Base-by-base conservation (phyloP, 2,888 invertebrate genomes). In the Bellardia bayeri region DNA sequence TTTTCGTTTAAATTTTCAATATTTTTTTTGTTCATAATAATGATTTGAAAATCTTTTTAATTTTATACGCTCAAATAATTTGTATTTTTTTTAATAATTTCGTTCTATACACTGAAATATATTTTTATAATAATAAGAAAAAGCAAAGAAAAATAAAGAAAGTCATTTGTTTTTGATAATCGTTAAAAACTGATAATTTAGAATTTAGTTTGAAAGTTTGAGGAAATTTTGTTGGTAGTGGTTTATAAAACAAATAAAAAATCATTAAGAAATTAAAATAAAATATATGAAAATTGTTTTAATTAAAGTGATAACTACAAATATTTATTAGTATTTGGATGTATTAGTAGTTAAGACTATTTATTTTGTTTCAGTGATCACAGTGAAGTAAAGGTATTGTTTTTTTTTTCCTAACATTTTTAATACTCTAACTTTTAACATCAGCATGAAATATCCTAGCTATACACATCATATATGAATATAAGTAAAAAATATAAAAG, bases 61-160 rank as follows among this genome's bases (percentile, higher is more conserved):
- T 0, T 33, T 33, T n/a, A 66, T 3, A 45, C 45, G 64, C 16
- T 71, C 68, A 72, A 37, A 45, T 58, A 30, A 49, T 54, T 75
- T 58, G 37, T 63, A 68, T 82, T 82, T 75, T 3, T 82, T 82
- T 75, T 1, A 16, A 75, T 61, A 83, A 88, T 88, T 88, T 88
- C 88, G 88, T 91, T 91, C 91, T 91, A 91, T 81, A 68, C 49
- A 75, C 58, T 2, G 68, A 58, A 14, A 23, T 45, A 42, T 7
- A 11, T 11, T 11, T 9, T 45, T 45, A 45, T 45, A 45, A 13
- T 13, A 45, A 63, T 51, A 45, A 45, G 14, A 74, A 56, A 66
- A 9, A 66, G 42, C 11, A 56, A 81, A 66, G 42, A 40, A 56
- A 72, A 9, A 37, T 23, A 16, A 45, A 11, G 37, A 51, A 54